phyloP scores from a whole-genome alignment of 1,140 invertebrate genomes.

The Paraescarpia echinospica region DNA sequence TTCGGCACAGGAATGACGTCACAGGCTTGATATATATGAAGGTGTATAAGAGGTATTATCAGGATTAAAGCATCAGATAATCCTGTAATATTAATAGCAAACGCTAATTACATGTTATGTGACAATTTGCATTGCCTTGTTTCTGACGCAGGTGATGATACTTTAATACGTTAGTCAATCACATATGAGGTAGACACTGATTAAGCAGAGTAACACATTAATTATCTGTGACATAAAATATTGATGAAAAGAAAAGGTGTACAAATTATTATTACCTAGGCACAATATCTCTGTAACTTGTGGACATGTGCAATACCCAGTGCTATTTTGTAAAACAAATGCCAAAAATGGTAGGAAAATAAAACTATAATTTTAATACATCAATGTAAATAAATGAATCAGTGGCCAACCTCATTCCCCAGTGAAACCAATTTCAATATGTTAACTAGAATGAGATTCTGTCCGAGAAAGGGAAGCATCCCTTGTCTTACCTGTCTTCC shows the following conservation, averaged over 20 bases:
- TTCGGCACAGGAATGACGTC: neutral
- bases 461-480: neutral
- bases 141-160: neutral
- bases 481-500: constrained; percentile 49
- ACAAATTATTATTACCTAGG: neutral
- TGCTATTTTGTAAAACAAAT: neutral
- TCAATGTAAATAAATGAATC: too few species aligned
- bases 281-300: neutral
- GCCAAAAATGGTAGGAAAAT: neutral
- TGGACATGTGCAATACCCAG: neutral
- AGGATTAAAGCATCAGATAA: neutral
- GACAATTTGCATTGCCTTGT: neutral
- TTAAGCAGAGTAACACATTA: neutral
- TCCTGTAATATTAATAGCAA: neutral
- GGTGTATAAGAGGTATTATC: neutral
- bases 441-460: neutral
- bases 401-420: too few species aligned
- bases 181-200: neutral
- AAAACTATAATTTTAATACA: too few species aligned
- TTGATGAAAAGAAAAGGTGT: neutral
- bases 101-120: neutral
- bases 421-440: too few species aligned
- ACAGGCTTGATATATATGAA: neutral
- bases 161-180: neutral
- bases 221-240: neutral